Evolutionary conservation across 2,888 invertebrate species (phyloP), one percentile per base, ranked within the genome.

Genomic region (Muscina levida): DNA sequence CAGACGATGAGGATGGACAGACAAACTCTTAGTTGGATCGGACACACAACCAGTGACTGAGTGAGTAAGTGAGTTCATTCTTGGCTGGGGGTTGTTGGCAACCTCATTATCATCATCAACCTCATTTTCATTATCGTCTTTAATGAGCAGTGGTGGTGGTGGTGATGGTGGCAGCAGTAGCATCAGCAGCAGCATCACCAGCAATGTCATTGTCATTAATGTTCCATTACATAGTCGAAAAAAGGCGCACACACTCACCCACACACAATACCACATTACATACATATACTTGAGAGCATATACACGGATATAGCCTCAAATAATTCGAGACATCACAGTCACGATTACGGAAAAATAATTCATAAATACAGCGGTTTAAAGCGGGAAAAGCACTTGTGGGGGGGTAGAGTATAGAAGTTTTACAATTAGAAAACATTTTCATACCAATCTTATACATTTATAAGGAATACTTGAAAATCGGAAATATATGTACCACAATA

Each of bases 61-160:
- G 48, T 65, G 19, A 51, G 51, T 66, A 70, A 79, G 66, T 53
- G 56, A 78, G 56, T 67, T 76, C 56, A 68, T 66, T 81, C 81
- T 77, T 77, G 72, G 81, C 81, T 77, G 81, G 81, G 81, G 81
- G 81, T 81, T 77, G 77, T 65, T 37, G 62, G 11, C 74, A 75
- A 75, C 74, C 62, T 77, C 80, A 51, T 5, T 8, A 13, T 31
- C 11, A 56, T 1, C 42, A 37, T 26, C 31, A 37, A 26, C 17
- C 39, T 48, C 15, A 46, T 39, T 42, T 10, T 48, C 56, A 24
- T 39, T 37, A 75, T 42, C 74, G 57, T 56, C 68, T n/a, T 13
- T 39, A 59, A 68, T 42, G 48, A 67, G 39, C 22, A 67, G 13
- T 15, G n/a, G n/a, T n/a, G n/a, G n/a, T n/a, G n/a, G n/a, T n/a